Evolutionary conservation across 2,888 invertebrate genomes (phyloP).

Genomic region (Branchinecta sandiegonensis): DNA sequence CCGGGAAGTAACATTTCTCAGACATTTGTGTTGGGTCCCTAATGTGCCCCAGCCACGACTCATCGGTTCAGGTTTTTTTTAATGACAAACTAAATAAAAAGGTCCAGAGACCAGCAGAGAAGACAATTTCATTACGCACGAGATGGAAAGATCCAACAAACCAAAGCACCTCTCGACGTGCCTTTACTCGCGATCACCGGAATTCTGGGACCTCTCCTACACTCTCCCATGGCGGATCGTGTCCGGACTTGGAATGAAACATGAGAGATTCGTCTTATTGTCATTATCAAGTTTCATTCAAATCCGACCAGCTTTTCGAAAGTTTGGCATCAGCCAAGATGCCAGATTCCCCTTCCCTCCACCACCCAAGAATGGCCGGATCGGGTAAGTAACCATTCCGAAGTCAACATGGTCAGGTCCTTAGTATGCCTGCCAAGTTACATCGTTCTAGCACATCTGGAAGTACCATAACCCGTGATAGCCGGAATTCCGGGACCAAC

Average conservation of each 20-base stretch:
- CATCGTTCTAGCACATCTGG: neutral
- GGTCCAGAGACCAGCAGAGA: no score
- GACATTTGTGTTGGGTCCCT: neutral
- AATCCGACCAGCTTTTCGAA: neutral
- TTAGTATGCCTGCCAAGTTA: neutral
- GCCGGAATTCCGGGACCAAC: no score
- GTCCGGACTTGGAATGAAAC: neutral
- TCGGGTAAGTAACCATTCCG: neutral
- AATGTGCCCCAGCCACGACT: neutral
- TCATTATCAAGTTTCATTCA: neutral
- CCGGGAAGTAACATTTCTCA: neutral
- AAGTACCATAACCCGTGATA: no score
- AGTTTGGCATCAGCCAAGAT: neutral
- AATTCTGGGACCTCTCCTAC: neutral
- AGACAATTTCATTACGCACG: no score
- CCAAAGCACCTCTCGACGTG: no score
- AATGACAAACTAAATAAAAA: neutral
- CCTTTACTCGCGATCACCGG: no score
- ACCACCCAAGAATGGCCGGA: neutral
- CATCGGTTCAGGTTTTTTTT: neutral
- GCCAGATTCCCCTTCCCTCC: neutral
- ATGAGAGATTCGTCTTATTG: neutral
- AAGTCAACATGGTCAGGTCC: neutral
- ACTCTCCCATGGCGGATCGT: neutral
- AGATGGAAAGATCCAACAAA: no score